A percentile compares a stretch with the other conserved stretches of the same genome.
phyloP scores from a whole-genome alignment of 2,797 vertebrate genomes.

The Epinephelus malabaricus region DNA sequence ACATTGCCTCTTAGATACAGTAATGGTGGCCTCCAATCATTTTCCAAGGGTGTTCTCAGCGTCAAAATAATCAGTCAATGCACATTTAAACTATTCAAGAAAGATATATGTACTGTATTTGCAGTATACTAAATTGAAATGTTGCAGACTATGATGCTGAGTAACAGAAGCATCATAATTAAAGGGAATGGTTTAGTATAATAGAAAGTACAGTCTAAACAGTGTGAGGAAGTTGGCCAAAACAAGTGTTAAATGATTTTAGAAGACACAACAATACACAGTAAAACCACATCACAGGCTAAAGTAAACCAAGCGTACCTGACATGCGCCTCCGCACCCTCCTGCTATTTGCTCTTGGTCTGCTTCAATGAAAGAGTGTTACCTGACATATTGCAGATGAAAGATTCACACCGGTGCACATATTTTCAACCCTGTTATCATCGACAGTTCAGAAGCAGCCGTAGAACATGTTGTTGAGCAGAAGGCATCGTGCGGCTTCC shows the following conservation, averaged over 20 bases:
- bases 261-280: constrained; percentile 47
- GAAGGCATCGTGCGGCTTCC: constrained; percentile 57
- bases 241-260: constrained; percentile 33
- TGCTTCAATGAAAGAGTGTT: constrained; percentile 73
- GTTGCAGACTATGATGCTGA: background rate
- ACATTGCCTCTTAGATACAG: too few relatives aligned
- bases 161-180: background rate
- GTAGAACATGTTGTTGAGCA: constrained; percentile 66
- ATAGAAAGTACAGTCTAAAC: constrained; percentile 4
- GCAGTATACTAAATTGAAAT: background rate
- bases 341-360: constrained; percentile 48
- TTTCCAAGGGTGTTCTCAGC: too few relatives aligned
- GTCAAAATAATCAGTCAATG: too few relatives aligned
- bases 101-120: background rate
- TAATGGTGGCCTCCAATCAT: too few relatives aligned
- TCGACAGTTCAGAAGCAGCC: constrained; percentile 50
- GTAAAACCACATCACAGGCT: constrained; percentile 47
- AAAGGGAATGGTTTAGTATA: background rate
- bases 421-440: constrained; percentile 78
- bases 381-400: constrained; percentile 74
- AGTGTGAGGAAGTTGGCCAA: background rate
- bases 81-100: background rate
- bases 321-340: constrained; percentile 25
- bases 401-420: constrained; percentile 66
- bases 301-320: constrained; percentile 50